Evolutionary conservation across 2,888 invertebrate genomes (phyloP), one percentile per base, ranked within the genome.

Genomic region (Xylocampa areola): DNA sequence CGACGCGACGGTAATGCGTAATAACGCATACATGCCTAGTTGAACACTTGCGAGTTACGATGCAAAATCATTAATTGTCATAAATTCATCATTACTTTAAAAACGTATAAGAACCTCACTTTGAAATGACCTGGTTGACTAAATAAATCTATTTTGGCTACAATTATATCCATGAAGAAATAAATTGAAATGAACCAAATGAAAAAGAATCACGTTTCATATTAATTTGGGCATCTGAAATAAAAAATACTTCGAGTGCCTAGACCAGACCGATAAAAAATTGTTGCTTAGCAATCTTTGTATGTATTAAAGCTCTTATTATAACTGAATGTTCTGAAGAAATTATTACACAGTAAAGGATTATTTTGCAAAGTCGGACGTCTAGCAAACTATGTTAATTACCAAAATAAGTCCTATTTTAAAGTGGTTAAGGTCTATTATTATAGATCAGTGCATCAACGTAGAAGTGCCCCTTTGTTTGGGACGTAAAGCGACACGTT

Each of bases 381-480:
- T 59, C 55, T 58, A 53, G 27, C 29, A 66, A 66, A 60, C 57
- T 53, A 17, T 30, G 37, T 36, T 32, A 2, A 47, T 19, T 4
- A 30, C 37, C 6, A 71, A 61, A 57, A 44, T 43, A 17, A 3
- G 6, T 27, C 44, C 48, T 73, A 58, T 54, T 36, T 6, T 13
- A 8, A 27, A 23, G 33, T 3, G 0, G 0, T 52, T 47, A 63
- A 53, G 59, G 64, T 54, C 27, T 55, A 47, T 37, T 55, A 41
- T 48, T 40, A 35, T 60, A 43, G 54, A 59, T 57, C 39, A 37
- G 5, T 25, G 30, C 16, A 33, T 47, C 11, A 35, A 16, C 23
- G 45, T 60, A 43, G 37, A 60, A 36, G 35, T 55, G 27, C 36
- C 14, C 40, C 51, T 54, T 68, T 67, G 75, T 75, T 75, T 65